Base-by-base conservation (phyloP, 2,888 invertebrate species). In the Coenonympha arcania region DNA sequence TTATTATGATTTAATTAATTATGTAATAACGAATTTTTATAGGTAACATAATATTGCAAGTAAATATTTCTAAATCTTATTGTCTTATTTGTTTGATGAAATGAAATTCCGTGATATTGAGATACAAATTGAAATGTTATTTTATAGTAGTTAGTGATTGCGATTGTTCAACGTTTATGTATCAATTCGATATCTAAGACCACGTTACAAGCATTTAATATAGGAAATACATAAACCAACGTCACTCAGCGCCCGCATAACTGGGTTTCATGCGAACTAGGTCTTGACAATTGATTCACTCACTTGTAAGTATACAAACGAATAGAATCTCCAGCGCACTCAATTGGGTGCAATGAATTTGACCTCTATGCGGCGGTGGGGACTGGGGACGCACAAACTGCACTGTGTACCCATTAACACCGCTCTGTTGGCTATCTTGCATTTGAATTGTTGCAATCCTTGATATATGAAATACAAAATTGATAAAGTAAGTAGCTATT, bases 291-390 rank as follows among this genome's bases (percentile, higher is more conserved):
- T 60, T 58, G 60, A 47, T 51, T 57, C 60, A 54, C 55, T 54
- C 52, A 54, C 56, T 59, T 57, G 53, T 56, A 58, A 61, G 57
- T 54, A 62, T 59, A 63, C 58, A 66, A 68, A 63, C 62, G 59
- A 66, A 66, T 68, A 62, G 65, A 63, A 68, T 65, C 65, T 63
- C 61, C 65, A 60, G 65, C 61, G 59, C 62, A 60, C 62, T 68
- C 76, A 81, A 81, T 81, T 81, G 80, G 60, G 65, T 65, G 60
- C 77, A 79, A 81, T 81, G 73, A 68, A 79, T 77, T 69, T 67
- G 79, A 79, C 80, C 82, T 80, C 78, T 45, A 46, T 50, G 42
- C 47, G 49, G 45, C 48, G 50, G 50, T 56, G 56, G 57, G 44
- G 52, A 50, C 40, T 56, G 56, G 57, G 44, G 52, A 50, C 40